Conservation (phyloP, 2,888 invertebrate genomes). For the Zelleria hepariella region DNA sequence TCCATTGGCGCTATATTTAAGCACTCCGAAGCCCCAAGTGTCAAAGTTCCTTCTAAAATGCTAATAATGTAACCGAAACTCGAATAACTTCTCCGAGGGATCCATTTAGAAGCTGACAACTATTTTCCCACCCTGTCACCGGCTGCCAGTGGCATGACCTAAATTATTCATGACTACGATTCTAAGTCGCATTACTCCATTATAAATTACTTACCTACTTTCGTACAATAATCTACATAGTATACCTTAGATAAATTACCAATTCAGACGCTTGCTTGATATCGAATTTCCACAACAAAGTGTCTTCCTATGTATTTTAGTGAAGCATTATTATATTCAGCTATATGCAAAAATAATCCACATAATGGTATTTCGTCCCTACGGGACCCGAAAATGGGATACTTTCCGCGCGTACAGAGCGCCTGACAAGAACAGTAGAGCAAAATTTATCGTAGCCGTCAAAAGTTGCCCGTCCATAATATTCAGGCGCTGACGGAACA, state of each 20-base stretch:
- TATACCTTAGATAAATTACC: background rate
- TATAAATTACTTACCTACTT: no score
- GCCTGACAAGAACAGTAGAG: background rate
- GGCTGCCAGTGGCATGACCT: background rate
- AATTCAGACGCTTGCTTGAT: background rate
- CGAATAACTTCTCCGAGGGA: background rate
- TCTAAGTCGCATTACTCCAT: background rate
- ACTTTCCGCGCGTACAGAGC: no score
- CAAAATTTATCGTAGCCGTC: background rate
- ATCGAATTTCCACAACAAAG: background rate
- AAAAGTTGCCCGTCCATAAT: background rate
- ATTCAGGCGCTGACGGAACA: background rate
- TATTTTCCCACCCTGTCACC: background rate
- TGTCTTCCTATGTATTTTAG: background rate
- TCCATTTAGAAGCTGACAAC: background rate
- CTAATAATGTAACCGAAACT: background rate
- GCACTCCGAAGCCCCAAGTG: no score
- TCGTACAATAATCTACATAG: background rate
- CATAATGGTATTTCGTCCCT: no score
- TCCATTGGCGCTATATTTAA: no score
- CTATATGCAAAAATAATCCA: background rate
- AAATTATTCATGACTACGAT: background rate
- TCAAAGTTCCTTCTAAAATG: background rate
- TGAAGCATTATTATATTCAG: background rate
- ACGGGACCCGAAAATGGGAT: background rate